Evolutionary conservation across 2,888 invertebrate genomes (phyloP).

Genomic region (Parnassius glacialis): DNA sequence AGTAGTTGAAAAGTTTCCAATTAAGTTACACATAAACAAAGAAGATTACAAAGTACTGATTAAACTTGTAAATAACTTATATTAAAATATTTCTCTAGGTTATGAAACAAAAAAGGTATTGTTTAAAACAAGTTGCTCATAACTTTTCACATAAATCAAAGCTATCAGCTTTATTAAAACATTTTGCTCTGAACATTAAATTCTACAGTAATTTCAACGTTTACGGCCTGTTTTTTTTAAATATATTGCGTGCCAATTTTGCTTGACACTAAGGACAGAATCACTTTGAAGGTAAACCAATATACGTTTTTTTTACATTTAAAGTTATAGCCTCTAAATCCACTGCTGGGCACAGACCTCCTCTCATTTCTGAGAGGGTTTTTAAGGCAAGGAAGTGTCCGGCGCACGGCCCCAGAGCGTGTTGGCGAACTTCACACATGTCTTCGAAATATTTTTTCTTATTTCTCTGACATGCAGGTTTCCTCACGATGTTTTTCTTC

Average conservation of each 20-base stretch:
- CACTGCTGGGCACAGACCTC: too few species aligned
- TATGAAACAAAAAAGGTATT: constrained; percentile 25
- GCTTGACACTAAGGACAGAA: not conserved
- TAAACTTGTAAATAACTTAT: constrained; percentile 24
- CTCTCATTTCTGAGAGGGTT: too few species aligned
- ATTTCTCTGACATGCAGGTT: too few species aligned
- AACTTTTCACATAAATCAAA: constrained; percentile 50
- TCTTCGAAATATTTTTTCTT: too few species aligned
- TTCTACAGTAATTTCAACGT: constrained; percentile 40
- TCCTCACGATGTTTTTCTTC: too few species aligned
- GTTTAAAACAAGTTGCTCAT: constrained; percentile 29
- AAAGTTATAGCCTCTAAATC: too few species aligned
- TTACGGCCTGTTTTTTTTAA: constrained; percentile 28
- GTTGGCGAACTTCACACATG: too few species aligned
- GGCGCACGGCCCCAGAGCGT: too few species aligned
- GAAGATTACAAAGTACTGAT: constrained; percentile 24
- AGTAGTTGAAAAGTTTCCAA: constrained; percentile 13
- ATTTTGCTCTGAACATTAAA: constrained; percentile 48
- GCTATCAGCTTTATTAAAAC: constrained; percentile 51
- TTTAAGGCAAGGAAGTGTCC: too few species aligned
- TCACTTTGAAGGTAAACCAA: not conserved
- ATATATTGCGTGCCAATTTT: not conserved
- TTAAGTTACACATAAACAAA: constrained; percentile 22
- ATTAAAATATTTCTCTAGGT: constrained; percentile 22
- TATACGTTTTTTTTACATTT: too few species aligned